Evolutionary conservation across 2,113 vertebrate genomes (phyloP), one percentile per base, ranked within the genome.

Genomic region (Nipponia nippon): DNA sequence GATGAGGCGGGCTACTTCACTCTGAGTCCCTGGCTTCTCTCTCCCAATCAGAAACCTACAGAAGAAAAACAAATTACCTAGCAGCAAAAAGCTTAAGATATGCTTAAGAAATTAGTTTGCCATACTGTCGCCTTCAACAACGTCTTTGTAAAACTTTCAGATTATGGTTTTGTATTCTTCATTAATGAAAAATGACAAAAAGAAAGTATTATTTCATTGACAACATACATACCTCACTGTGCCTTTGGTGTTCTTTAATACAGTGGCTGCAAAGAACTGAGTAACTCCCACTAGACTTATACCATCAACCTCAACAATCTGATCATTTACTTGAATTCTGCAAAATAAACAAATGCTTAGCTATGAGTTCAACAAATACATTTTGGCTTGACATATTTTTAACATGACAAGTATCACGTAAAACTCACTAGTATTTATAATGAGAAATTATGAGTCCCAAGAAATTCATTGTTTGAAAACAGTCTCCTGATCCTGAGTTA

Each of bases 231-330:
- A 99, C 99, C 98, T 98, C 87, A 99, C 99, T 9, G 98, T 98
- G 96, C 99, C 99, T 98, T 99, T 99, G 52, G 99, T 99, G 97
- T 99, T 99, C 98, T 99, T 99, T 83, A 99, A 97, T 61, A 99
- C 99, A 38, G 99, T 99, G 47, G 99, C 99, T 84, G 99, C 99
- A 97, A 99, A 99, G 69, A 99, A 98, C 80, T 99, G 99, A 11
- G 99, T 99, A 90, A 99, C 99, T 71, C 99, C 99, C 44, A 99
- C 99, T 47, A 99, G 97, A 97, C 99, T 99, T 97, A 98, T 98
- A 61, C 98, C 98, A 95, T 99, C 99, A 76, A 99, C 99, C 93
- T 99, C 99, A 95, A 99, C 99, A 84, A 99, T 99, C 97, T 99
- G 99, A 97, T 99, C 99, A 93, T 99, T 99, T 79, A 99, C 99